Evolutionary conservation across 2,113 vertebrate genomes (phyloP), one percentile per base, ranked within the genome.

Genomic region (Phalacrocorax aristotelis): DNA sequence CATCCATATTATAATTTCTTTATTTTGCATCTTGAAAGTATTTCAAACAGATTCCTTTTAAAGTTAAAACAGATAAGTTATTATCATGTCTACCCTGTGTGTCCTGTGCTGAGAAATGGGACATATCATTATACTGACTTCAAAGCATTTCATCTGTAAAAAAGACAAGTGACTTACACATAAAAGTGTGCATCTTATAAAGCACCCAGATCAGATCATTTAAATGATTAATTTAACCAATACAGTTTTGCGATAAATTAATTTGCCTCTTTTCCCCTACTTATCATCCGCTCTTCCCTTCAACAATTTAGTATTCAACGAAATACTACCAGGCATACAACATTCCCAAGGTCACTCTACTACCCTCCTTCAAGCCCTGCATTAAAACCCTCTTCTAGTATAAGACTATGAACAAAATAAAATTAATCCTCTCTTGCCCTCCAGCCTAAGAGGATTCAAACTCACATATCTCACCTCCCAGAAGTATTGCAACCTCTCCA

Each of bases 401-500:
- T 79, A 96, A 93, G 74, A 36, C 34, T 78, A 36, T 16, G 40
- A 80, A 88, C 57, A 85, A 93, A 95, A 71, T 38, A 93, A 91
- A 94, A 94, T 83, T 93, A 96, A 96, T 93, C 82, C 92, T 91
- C 20, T 20, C 21, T 83, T 92, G 55, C 82, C 66, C 78, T 92
- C 62, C 82, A 95, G 92, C 78, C 58, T 93, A 92, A 93, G 82
- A 91, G 78, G 87, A 93, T 96, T 94, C 92, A 80, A 83, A 74
- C 58, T 83, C 92, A 88, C 66, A 70, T 57, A 58, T 90, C 66
- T 80, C 66, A 61, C 17, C 40, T 95, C 93, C 54, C 90, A 79
- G 68, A 81, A 60, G 83, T 87, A 80, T 8, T 85, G 40, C 57
- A 95, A 14, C 36, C 40, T 91, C 66, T 66, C 84, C 46, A 61